Percentiles rank a stretch among this genome's conserved stretches.
phyloP scores from a whole-genome alignment of 1,140 invertebrate species.

The Oncopodura yosiiana region DNA sequence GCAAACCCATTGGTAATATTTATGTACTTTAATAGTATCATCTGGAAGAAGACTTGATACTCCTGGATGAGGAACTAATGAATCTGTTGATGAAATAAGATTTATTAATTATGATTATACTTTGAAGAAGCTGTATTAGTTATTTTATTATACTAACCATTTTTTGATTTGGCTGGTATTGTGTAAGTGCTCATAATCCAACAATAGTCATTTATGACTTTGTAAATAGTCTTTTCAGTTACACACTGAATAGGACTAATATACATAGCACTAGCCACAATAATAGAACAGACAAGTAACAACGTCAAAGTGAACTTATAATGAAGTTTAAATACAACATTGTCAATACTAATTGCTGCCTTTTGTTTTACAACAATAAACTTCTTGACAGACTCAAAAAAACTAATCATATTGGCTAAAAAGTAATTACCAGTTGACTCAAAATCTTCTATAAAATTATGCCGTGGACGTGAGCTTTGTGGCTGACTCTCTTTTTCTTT shows the following conservation, averaged over 20 bases:
- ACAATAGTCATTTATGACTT: conserved; percentile 38
- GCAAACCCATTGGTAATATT: conserved; percentile 93
- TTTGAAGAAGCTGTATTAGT: neutral
- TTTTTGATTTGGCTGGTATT: conserved; percentile 32
- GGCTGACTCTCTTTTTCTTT: too few species aligned
- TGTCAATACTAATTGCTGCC: conserved; percentile 12
- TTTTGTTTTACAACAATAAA: too few species aligned
- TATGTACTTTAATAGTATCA: conserved; percentile 74
- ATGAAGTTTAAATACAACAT: conserved; percentile 13
- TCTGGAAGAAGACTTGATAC: conserved; percentile 46
- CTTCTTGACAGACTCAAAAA: too few species aligned
- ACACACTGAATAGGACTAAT: neutral
- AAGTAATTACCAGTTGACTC: too few species aligned
- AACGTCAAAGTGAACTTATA: conserved; percentile 18
- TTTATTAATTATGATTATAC: neutral
- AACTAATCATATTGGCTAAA: too few species aligned
- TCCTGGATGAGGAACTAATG: conserved; percentile 54
- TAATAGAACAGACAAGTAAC: too few species aligned
- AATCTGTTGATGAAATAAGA: neutral
- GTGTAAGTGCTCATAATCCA: conserved; percentile 40
- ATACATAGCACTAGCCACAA: neutral
- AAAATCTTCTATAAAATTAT: too few species aligned
- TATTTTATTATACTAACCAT: neutral
- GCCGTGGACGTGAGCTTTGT: too few species aligned
- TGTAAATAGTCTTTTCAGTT: conserved; percentile 7